Evolutionary conservation across 1,140 invertebrate genomes (phyloP), one percentile per base, ranked within the genome.

Genomic region (Bombus turneri): DNA sequence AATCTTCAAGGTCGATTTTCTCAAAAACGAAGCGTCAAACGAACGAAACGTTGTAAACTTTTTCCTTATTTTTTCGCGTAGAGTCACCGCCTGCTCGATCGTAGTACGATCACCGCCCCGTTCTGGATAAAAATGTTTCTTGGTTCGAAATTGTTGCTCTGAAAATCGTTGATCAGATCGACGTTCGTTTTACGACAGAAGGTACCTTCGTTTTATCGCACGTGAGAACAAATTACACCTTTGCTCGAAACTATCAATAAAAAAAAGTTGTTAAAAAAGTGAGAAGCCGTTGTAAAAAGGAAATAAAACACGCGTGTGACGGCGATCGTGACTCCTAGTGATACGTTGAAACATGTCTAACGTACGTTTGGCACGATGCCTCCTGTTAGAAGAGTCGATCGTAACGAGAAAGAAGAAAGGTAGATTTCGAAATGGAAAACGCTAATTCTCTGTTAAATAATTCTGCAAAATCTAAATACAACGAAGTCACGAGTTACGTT

Each of bases 301-400:
- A 73, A 83, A 37, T 34, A 13, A 68, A 39, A 34, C 13, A 18
- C 5, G 22, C 34, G 22, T 59, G 28, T 57, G 18, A 43, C 8
- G 41, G 34, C 6, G 18, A 66, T 25, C 15, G 37, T 41, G n/a
- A n/a, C 47, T 41, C 34, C 12, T 39, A 6, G 57, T 18, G 53
- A 84, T 72, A 71, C 79, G 62, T 80, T 72, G 31, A 41, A 72
- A 59, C 76, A 53, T 22, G 53, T 71, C 59, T 39, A 34, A 72
- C 47, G 43, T 41, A 9, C 68, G 41, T 81, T 62, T 85, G 78
- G 78, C 84, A 81, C 34, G 18, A n/a, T 85, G 69, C 71, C 79
- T 73, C 0, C 8, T 47, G 41, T 68, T 37, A 8, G 10, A 39
- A 66, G 41, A 81, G 81, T 85, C 81, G 18, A 75, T 81, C 43